phyloP scores from a whole-genome alignment of 2,113 vertebrate genomes.

The Colinus virginianus region DNA sequence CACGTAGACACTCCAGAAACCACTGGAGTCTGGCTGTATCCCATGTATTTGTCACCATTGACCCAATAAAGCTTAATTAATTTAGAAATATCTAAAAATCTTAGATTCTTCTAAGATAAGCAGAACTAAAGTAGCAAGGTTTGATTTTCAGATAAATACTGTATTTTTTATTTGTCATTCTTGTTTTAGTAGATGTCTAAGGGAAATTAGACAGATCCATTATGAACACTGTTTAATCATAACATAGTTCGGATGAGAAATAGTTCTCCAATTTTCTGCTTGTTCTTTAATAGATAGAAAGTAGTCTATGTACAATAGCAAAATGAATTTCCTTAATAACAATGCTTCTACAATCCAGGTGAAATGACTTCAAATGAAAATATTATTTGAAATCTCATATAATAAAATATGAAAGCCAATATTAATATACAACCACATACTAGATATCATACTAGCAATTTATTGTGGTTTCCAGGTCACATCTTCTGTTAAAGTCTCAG shows the following conservation, averaged over 20 bases:
- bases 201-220: neutral
- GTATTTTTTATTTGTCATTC: neutral
- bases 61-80: neutral
- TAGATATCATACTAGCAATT: neutral
- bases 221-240: neutral
- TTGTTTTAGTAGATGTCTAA: neutral
- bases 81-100: neutral
- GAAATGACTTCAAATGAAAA: neutral
- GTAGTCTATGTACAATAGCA: neutral
- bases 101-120: neutral
- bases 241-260: neutral
- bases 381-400: neutral
- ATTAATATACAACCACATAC: neutral
- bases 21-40: neutral
- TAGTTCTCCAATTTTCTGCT: neutral
- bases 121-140: neutral
- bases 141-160: neutral
- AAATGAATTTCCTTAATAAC: neutral
- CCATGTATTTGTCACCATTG: neutral
- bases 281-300: neutral
- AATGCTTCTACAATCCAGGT: neutral
- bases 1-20: neutral
- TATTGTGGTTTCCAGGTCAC: neutral
- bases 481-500: neutral
- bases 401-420: neutral